Conservation (phyloP, 92 coral and sea anemone genomes). For the Epizoanthus illoricatus region DNA sequence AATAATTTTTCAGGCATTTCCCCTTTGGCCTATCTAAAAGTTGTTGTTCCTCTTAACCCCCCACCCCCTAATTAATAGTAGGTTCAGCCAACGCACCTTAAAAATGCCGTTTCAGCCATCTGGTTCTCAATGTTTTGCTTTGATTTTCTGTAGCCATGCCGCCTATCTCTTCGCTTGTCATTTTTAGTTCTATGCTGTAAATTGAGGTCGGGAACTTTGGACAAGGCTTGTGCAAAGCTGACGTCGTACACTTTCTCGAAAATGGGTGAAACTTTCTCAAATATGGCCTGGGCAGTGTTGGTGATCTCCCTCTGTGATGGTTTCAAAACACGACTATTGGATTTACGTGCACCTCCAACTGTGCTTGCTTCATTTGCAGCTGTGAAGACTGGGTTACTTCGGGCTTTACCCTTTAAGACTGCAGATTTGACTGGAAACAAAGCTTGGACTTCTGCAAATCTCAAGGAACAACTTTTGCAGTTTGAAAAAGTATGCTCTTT, state of each 20-base stretch:
- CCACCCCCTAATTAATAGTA: too few relatives aligned
- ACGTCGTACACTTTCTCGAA: slow-evolving; percentile 22
- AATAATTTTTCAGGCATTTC: too few relatives aligned
- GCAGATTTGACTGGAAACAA: slow-evolving; percentile 51
- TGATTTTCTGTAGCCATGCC: neutral
- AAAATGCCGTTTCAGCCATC: slow-evolving; percentile 44
- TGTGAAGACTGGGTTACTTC: slow-evolving; percentile 30
- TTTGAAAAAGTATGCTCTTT: slow-evolving; percentile 46
- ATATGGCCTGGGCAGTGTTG: slow-evolving; percentile 29
- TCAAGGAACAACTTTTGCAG: slow-evolving; percentile 50
- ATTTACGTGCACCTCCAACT: too few relatives aligned
- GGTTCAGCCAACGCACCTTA: slow-evolving; percentile 10
- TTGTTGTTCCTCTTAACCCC: too few relatives aligned
- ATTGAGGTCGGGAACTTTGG: slow-evolving; percentile 22
- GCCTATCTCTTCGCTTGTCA: slow-evolving; percentile 27
- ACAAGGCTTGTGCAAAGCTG: slow-evolving; percentile 32
- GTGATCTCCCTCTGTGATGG: slow-evolving; percentile 27
- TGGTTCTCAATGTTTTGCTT: slow-evolving; percentile 41
- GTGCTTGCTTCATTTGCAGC: slow-evolving; percentile 15
- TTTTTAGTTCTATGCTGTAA: slow-evolving; percentile 33
- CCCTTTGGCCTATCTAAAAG: too few relatives aligned
- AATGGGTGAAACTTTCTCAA: slow-evolving; percentile 34
- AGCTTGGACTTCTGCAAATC: slow-evolving; percentile 38
- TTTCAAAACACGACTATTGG: slow-evolving; percentile 14
- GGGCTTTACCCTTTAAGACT: slow-evolving; percentile 47